A percentile compares a stretch with the other conserved stretches of the same genome.
Evolutionary conservation across 1,140 invertebrate species (phyloP).

Genomic region (Palaemon carinicauda): DNA sequence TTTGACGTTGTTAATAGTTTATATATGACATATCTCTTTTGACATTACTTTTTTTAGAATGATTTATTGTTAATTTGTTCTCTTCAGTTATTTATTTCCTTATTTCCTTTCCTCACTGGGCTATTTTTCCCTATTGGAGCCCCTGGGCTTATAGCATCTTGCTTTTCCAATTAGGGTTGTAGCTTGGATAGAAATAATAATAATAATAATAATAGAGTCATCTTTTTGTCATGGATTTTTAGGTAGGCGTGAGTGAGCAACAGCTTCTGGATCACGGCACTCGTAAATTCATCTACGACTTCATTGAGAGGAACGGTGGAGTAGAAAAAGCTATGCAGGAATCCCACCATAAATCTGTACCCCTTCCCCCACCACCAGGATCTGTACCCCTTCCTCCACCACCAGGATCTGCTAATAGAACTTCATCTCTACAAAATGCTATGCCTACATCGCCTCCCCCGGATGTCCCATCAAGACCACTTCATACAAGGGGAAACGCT

Average conservation of each 20-base stretch:
- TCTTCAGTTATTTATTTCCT: no score
- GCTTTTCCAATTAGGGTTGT: no score
- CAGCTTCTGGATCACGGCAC: constrained; percentile 86
- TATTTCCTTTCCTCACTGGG: no score
- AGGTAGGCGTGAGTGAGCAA: constrained; percentile 81
- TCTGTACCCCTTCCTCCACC: constrained; percentile 35
- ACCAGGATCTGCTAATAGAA: background rate
- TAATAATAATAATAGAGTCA: no score
- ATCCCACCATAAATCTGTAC: constrained; percentile 53
- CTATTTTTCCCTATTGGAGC: no score
- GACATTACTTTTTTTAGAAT: no score
- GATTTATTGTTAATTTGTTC: no score
- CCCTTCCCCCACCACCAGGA: no score
- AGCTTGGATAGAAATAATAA: background rate
- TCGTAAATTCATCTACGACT: constrained; percentile 92
- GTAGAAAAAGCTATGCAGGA: constrained; percentile 71
- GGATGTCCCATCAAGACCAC: constrained; percentile 48
- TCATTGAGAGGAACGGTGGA: constrained; percentile 85
- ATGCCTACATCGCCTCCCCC: constrained; percentile 48
- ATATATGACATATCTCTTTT: no score
- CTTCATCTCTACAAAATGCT: constrained; percentile 29
- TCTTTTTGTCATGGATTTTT: background rate
- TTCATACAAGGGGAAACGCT: constrained; percentile 18
- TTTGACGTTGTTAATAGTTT: no score
- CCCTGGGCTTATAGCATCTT: no score